Conservation (phyloP, 2,888 invertebrate species). For the Norana najaformis region DNA sequence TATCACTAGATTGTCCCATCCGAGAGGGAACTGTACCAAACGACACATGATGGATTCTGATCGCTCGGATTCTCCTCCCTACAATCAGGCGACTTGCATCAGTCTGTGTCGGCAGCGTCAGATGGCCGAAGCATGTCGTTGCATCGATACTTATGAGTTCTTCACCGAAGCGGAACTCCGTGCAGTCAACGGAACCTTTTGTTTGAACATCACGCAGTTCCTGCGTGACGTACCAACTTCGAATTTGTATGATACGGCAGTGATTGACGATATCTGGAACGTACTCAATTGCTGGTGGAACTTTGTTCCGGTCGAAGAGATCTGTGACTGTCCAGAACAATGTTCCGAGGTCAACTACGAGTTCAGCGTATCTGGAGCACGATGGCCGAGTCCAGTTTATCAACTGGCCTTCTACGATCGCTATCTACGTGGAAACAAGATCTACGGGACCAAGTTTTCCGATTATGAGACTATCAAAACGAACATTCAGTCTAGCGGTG, state of each 20-base stretch:
- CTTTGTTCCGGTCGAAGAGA: not conserved
- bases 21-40: not conserved
- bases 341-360: conserved; percentile 16
- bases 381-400: conserved; percentile 7
- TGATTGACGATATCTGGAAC: not conserved
- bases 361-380: not conserved
- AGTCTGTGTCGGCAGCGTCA: not conserved
- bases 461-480: not conserved
- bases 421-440: not conserved
- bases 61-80: not conserved
- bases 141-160: not conserved
- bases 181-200: not conserved
- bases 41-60: not conserved
- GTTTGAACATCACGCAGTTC: not conserved
- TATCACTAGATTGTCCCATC: not conserved
- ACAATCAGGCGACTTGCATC: not conserved
- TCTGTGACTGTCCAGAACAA: not conserved
- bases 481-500: not conserved
- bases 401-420: conserved; percentile 14
- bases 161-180: not conserved
- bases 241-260: not conserved
- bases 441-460: not conserved
- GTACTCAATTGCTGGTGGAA: not conserved
- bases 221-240: not conserved
- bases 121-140: not conserved